Percentiles rank a stretch among this genome's conserved stretches.
These are phyloP conservation scores for Magallana gigas DNA, from an alignment of 1,140 invertebrate species.

Conservation along the genomic window DNA sequence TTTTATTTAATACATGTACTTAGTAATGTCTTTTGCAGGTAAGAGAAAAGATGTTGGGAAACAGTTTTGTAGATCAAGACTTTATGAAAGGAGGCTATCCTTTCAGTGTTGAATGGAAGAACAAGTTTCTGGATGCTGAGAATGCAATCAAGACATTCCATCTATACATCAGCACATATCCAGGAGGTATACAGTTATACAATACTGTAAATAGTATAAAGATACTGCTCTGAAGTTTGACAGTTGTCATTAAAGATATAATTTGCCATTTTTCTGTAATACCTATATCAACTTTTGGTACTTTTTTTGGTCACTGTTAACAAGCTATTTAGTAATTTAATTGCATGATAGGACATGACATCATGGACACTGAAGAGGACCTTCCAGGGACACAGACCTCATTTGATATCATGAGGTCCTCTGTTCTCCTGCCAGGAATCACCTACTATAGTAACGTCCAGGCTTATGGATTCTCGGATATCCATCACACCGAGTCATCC, in stretches of 20 bases:
- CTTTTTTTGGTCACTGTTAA: no score
- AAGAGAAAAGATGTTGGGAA: slow-evolving; percentile 27
- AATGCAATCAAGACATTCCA: slow-evolving; percentile 42
- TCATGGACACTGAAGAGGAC: neutral
- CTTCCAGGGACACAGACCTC: neutral
- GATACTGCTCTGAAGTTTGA: neutral
- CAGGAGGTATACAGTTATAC: slow-evolving; percentile 32
- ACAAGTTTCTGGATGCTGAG: slow-evolving; percentile 50
- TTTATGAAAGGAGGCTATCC: slow-evolving; percentile 44
- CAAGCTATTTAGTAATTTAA: neutral
- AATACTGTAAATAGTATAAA: no score
- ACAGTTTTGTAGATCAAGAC: slow-evolving; percentile 47
- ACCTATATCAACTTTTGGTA: no score
- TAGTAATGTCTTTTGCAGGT: slow-evolving; percentile 18
- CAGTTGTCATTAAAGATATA: neutral
- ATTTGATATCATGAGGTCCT: neutral
- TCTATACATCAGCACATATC: slow-evolving; percentile 51
- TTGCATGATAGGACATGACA: neutral
- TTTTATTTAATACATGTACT: no score
- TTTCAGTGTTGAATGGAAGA: slow-evolving; percentile 50
- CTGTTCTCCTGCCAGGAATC: slow-evolving; percentile 33
- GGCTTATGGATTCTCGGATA: slow-evolving; percentile 45
- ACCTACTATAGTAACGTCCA: slow-evolving; percentile 47
- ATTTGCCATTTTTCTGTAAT: no score
- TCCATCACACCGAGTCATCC: slow-evolving; percentile 46